phyloP scores from a whole-genome alignment of 2,113 vertebrate species.

The Rhipidura dahli region DNA sequence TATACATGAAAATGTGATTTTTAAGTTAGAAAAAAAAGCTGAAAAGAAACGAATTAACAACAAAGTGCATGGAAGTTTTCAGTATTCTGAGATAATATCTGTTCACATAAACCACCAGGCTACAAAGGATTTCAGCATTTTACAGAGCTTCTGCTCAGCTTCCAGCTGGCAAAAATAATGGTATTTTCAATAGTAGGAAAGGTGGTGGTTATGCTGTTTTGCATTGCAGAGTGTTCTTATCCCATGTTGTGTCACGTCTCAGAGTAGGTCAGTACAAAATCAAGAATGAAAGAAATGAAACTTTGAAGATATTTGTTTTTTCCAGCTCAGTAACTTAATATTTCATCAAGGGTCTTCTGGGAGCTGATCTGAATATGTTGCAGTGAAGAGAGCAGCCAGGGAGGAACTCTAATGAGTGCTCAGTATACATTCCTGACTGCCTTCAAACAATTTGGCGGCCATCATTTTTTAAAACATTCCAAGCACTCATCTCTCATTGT shows the following conservation, averaged over 20 bases:
- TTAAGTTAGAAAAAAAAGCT: background rate
- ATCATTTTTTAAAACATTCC: conserved; percentile 51
- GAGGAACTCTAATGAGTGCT: conserved; percentile 44
- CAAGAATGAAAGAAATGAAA: conserved; percentile 59
- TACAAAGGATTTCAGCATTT: conserved; percentile 39
- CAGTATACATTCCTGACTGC: conserved; percentile 57
- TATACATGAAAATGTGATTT: background rate
- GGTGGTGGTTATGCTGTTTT: conserved; percentile 50
- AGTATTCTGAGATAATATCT: conserved; percentile 34
- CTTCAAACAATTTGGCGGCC: conserved; percentile 48
- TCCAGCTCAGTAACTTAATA: conserved; percentile 57
- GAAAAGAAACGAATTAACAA: background rate
- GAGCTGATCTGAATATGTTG: conserved; percentile 41
- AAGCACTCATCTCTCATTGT: conserved; percentile 60
- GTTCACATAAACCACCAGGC: conserved; percentile 17
- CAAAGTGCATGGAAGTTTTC: conserved; percentile 20
- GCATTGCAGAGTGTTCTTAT: conserved; percentile 41
- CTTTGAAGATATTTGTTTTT: conserved; percentile 65
- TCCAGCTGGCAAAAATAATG: conserved; percentile 38
- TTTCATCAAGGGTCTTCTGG: conserved; percentile 44
- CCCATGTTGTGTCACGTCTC: conserved; percentile 56
- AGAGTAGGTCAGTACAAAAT: conserved; percentile 56
- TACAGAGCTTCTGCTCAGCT: conserved; percentile 24
- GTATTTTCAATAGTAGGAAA: conserved; percentile 28
- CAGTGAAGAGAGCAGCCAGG: conserved; percentile 44